Percentiles rank a stretch among this genome's conserved stretches.
These are phyloP conservation scores for Atrina japonica DNA, from an alignment of 2,888 invertebrate species.

Conservation along the genomic window DNA sequence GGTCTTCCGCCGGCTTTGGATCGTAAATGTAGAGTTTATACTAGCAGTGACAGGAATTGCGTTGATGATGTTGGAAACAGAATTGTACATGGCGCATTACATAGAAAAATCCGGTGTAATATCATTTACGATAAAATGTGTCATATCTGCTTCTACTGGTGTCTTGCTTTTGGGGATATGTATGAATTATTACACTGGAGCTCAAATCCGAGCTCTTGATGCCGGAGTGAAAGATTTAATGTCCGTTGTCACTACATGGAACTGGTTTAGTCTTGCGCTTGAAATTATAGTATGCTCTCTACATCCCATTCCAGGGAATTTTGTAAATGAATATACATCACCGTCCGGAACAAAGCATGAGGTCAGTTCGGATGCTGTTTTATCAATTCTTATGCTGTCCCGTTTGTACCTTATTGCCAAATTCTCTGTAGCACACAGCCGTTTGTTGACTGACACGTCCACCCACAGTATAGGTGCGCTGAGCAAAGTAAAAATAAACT, in stretches of 20 bases:
- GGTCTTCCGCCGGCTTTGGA: constrained; percentile 55
- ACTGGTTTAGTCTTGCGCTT: constrained; percentile 50
- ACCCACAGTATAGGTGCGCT: constrained; percentile 70
- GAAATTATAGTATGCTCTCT: constrained; percentile 69
- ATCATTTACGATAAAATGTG: constrained; percentile 61
- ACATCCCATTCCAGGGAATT: constrained; percentile 71
- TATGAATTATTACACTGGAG: constrained; percentile 59
- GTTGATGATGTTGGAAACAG: constrained; percentile 71
- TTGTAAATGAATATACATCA: constrained; percentile 55
- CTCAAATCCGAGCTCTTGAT: constrained; percentile 62
- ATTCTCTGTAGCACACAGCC: constrained; percentile 71
- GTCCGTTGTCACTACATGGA: constrained; percentile 60
- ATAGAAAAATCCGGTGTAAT: constrained; percentile 50
- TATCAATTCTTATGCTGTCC: constrained; percentile 73
- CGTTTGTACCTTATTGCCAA: constrained; percentile 70
- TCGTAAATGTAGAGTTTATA: constrained; percentile 65
- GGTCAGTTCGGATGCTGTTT: constrained; percentile 67
- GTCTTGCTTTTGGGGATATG: constrained; percentile 63
- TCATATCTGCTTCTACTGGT: constrained; percentile 63
- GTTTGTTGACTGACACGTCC: constrained; percentile 67
- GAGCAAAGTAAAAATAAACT: constrained; percentile 72
- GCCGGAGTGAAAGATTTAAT: constrained; percentile 66
- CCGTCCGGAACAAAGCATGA: constrained; percentile 47
- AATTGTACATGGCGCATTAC: constrained; percentile 59
- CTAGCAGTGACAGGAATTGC: constrained; percentile 65